Base-by-base conservation (phyloP, 1,140 invertebrate genomes). In the Drosophila malerkotliana region DNA sequence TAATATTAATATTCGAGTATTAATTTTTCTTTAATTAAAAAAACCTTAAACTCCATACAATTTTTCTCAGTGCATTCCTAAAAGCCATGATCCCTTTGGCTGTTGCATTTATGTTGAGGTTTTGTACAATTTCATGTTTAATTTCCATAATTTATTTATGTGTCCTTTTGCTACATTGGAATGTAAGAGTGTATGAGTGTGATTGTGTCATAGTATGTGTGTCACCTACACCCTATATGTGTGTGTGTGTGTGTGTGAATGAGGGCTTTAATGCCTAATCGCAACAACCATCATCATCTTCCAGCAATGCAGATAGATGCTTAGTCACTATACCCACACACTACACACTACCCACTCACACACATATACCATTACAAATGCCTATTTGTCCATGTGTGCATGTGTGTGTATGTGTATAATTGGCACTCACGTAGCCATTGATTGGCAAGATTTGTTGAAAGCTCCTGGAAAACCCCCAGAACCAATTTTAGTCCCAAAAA, bases 141-240 rank as follows among this genome's bases (percentile, higher is more conserved):
- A 85, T 87, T 85, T 85, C 78, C 81, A 85, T 85, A 85, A 85
- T 85, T 81, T 87, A 85, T 87, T 85, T 87, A 81, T 85, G 82
- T 80, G 58, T 83, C 32, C 45, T 53, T 48, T 44, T 18, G 45
- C 21, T 21, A 21, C 51, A 67, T 53, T 32, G 44, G 45, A 63
- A 24, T 52, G 15, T 30, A 58, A 58, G 66, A 28, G 10, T 44
- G n/a, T 14, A 30, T 15, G 14, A 15, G 24, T 61, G 3, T 39
- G 15, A 18, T 18, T 8, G 41, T n/a, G 58, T 26, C 56, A 10
- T 28, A 9, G 9, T 1, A 21, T 12, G 10, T 49, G 44, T 28
- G 26, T 28, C 4, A 26, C 26, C 26, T 26, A 26, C 4, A 5
- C 0, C 26, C 26, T 5, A 1, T 1, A 21, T 14, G 34, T 47